phyloP scores from a whole-genome alignment of 2,888 invertebrate species.

The Clostera curtula region DNA sequence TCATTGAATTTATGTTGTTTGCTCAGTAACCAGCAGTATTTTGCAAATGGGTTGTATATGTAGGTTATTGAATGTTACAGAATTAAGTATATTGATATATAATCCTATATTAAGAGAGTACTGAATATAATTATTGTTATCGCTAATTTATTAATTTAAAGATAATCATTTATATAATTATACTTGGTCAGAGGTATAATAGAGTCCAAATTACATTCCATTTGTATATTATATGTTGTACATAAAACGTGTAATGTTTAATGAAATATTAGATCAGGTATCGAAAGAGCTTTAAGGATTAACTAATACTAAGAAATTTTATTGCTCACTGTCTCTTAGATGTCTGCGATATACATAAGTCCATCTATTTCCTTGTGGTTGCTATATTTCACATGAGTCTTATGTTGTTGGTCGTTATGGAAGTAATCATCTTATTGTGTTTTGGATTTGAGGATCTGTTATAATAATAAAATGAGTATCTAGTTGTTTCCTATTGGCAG shows the following conservation, averaged over 20 bases:
- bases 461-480: too few relatives aligned
- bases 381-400: too few relatives aligned
- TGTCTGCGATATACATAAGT: slow-evolving; percentile 27
- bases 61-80: slow-evolving; percentile 29
- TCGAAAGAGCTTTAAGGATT: slow-evolving; percentile 63
- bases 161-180: slow-evolving; percentile 32
- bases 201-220: slow-evolving; percentile 71
- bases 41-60: slow-evolving; percentile 45
- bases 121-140: slow-evolving; percentile 61
- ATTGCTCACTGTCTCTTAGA: slow-evolving; percentile 57
- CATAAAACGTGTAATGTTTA: slow-evolving; percentile 40
- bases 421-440: too few relatives aligned
- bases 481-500: too few relatives aligned
- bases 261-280: slow-evolving; percentile 46
- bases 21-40: slow-evolving; percentile 58
- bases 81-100: slow-evolving; percentile 28
- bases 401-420: too few relatives aligned
- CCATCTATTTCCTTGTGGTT: slow-evolving; percentile 54
- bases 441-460: too few relatives aligned
- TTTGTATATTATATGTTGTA: slow-evolving; percentile 61
- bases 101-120: slow-evolving; percentile 52
- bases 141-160: slow-evolving; percentile 40
- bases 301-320: slow-evolving; percentile 49
- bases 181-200: slow-evolving; percentile 51
- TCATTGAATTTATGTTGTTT: slow-evolving; percentile 25